Evolutionary conservation across 2,888 invertebrate genomes (phyloP), one percentile per base, ranked within the genome.

Genomic region (Luffia ferchaultella): DNA sequence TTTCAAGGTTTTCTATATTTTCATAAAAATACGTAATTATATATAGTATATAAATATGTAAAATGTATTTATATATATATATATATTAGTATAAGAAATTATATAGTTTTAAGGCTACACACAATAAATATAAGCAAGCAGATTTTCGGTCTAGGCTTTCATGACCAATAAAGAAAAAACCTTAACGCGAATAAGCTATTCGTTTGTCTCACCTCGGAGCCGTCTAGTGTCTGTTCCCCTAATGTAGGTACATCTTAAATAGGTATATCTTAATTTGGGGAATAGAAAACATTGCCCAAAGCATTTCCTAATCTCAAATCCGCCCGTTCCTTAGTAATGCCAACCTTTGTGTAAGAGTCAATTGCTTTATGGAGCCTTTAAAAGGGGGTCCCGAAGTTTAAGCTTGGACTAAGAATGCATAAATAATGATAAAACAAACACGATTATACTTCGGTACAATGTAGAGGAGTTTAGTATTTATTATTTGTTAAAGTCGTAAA

Each of bases 171-270:
- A 30, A 30, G 12, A 12, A 30, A 30, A 30, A 7, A 30, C 30
- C 3, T 30, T 30, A 30, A 30, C 12, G 30, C 30, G 3, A 30
- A 30, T 30, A 30, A 30, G 3, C 12, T 30, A 30, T 30, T 30
- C 30, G 30, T 12, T 12, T 12, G 30, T 7, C 5, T 30, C 30
- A 30, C 30, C 30, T 30, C 30, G 30, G 12, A 12, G 30, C 30
- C 12, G 30, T 30, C 30, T 3, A 30, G 30, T 12, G 5, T 30
- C 30, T 30, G 30, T 30, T 51, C 68, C 67, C 65, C 67, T 75
- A 72, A 76, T 71, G 64, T 67, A 67, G 63, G 73, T 70, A 66
- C 66, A 64, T 67, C 68, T 68, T 65, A 70, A 70, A 72, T 75
- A 66, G 74, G 68, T 66, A 64, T 61, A 64, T 63, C 60, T 59